Evolutionary conservation across 1,140 invertebrate species (phyloP), one percentile per base, ranked within the genome.

Genomic region (Meteorus sp.): DNA sequence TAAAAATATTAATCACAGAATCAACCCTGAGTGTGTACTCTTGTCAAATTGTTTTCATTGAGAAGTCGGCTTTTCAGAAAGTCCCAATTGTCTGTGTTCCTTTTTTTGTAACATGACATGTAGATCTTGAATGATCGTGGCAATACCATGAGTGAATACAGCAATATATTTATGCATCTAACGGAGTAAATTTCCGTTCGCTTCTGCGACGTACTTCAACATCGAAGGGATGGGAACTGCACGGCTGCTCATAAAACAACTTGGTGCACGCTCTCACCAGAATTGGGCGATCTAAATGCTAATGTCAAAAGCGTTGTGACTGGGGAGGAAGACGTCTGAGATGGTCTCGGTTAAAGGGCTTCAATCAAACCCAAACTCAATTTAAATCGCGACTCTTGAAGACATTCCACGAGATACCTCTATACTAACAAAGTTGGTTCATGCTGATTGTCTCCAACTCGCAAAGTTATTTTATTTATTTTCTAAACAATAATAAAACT

Each of bases 281-380:
- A 65, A 65, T 65, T 60, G 63, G 60, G 57, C 56, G 63, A 61
- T 65, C 63, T 65, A 65, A 62, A 65, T 65, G 63, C 63, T 65
- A 65, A 65, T 65, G 52, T 31, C 45, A 22, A n/a, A 27, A 39
- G 43, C 50, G 45, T 53, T 52, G 29, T 25, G 33, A 51, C 29
- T 20, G 20, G 27, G n/a, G n/a, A n/a, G n/a, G n/a, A n/a, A n/a
- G n/a, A n/a, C 5, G 11, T 23, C 31, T 17, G 15, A 43, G 56
- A 44, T 50, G 50, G 51, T 48, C 51, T 25, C 35, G 43, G 25
- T 41, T 13, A 58, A 59, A 47, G 52, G 23, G 22, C 48, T 56
- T 64, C 62, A 64, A 64, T 64, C 59, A 64, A 61, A 64, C 51
- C 59, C 39, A 59, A 64, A 64, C 56, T 64, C 62, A 59, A 64